phyloP scores from a whole-genome alignment of 2,797 vertebrate genomes.

The Spinibarbus caldwelli region DNA sequence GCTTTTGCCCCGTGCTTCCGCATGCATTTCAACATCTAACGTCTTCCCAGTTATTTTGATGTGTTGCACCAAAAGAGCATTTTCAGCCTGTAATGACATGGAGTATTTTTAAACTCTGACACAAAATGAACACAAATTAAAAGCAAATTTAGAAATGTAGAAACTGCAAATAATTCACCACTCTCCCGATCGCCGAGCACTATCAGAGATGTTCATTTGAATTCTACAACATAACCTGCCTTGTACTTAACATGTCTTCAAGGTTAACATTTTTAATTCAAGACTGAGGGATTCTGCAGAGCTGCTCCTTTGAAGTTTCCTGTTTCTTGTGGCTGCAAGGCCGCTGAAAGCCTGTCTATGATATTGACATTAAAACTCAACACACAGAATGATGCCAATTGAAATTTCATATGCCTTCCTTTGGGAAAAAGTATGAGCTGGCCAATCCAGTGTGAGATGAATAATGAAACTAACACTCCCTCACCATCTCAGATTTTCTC shows the following conservation, averaged over 20 bases:
- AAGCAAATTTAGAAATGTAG: conserved; percentile 33
- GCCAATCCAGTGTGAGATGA: conserved; percentile 80
- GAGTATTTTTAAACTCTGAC: conserved; percentile 41
- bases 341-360: conserved; percentile 76
- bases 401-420: conserved; percentile 84
- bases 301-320: conserved; percentile 82
- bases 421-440: conserved; percentile 76
- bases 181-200: conserved; percentile 59
- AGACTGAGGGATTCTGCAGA: conserved; percentile 78
- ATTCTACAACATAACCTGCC: conserved; percentile 72
- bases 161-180: conserved; percentile 29
- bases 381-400: conserved; percentile 84
- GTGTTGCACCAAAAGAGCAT: conserved; percentile 32
- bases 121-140: conserved; percentile 52
- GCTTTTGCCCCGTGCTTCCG: neutral
- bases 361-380: conserved; percentile 86
- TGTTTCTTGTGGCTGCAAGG: conserved; percentile 79
- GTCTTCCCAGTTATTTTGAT: conserved; percentile 22
- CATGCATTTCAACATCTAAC: conserved; percentile 30
- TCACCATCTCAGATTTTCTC: conserved; percentile 21
- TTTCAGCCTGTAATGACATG: conserved; percentile 49
- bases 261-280: conserved; percentile 86
- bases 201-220: conserved; percentile 74
- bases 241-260: conserved; percentile 81
- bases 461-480: conserved; percentile 75